Evolutionary conservation across 1,140 invertebrate genomes (phyloP).

Genomic region (Myzus persicae): DNA sequence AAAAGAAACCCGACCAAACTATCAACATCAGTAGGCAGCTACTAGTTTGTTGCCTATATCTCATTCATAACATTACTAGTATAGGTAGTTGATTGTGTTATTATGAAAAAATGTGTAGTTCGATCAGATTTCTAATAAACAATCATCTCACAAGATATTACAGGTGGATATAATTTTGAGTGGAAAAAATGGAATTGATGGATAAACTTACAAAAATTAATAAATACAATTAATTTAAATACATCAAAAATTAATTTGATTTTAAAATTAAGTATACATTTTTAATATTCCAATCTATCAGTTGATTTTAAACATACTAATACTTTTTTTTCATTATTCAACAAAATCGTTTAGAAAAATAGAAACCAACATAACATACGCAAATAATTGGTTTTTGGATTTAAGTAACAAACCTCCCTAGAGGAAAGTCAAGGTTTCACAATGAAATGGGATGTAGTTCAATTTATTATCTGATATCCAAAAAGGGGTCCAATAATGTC

Average conservation of each 20-base stretch:
- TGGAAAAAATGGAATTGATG: background rate
- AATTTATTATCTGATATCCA: conserved; percentile 9
- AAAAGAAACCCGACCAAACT: background rate
- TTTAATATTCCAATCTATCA: background rate
- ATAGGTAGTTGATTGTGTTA: background rate
- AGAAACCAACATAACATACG: background rate
- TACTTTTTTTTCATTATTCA: background rate
- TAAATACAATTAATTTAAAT: too few relatives aligned
- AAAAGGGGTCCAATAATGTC: conserved; percentile 23
- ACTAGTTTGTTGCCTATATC: too few relatives aligned
- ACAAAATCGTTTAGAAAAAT: conserved; percentile 16
- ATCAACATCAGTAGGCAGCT: background rate
- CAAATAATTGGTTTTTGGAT: background rate
- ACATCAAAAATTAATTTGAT: background rate
- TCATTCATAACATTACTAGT: background rate
- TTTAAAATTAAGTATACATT: background rate
- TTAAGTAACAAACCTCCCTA: background rate
- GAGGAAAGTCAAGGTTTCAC: background rate
- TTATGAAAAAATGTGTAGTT: background rate
- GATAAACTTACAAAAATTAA: background rate
- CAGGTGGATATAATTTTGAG: background rate
- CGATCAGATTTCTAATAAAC: background rate
- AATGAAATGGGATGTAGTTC: background rate
- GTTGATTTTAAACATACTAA: background rate
- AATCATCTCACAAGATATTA: background rate